These are phyloP conservation scores for Mesorhabditis sp. DNA, from an alignment of 2,888 invertebrate genomes.

Conservation along the genomic window DNA sequence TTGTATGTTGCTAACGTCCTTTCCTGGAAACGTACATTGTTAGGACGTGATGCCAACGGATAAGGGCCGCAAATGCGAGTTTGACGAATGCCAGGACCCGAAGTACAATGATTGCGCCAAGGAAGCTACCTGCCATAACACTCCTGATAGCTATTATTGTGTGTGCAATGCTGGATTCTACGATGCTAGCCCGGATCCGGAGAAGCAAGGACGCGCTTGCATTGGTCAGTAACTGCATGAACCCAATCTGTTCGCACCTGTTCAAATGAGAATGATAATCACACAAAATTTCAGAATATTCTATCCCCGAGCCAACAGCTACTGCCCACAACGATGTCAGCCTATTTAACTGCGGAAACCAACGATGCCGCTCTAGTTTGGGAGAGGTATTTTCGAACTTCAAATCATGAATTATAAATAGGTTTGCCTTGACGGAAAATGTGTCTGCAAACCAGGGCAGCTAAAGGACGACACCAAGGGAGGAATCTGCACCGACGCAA, in stretches of 20 bases:
- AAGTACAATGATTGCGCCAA: conserved; percentile 43
- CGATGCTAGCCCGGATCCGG: conserved; percentile 42
- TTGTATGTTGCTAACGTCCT: conserved; percentile 10
- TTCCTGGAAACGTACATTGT: background rate
- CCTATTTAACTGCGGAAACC: background rate
- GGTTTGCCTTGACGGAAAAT: conserved; percentile 50
- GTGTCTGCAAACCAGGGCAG: conserved; percentile 45
- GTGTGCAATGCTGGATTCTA: conserved; percentile 47
- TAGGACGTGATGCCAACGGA: conserved; percentile 1
- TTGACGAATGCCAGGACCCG: conserved; percentile 38
- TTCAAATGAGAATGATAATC: no score
- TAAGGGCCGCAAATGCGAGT: conserved; percentile 15
- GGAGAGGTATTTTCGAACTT: conserved; percentile 3
- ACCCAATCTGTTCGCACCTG: background rate
- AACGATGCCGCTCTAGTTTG: background rate
- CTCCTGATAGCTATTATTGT: conserved; percentile 49
- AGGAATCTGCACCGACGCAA: no score
- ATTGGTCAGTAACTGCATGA: conserved; percentile 26
- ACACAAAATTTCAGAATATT: no score
- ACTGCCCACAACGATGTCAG: no score
- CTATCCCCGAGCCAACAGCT: no score
- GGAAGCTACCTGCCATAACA: conserved; percentile 55
- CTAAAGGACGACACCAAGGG: no score
- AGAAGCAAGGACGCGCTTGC: conserved; percentile 44
- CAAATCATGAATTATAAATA: conserved; percentile 8